A percentile compares a stretch with the other conserved stretches of the same genome.
phyloP scores from a whole-genome alignment of 2,888 invertebrate genomes.

The Agriopis marginaria region DNA sequence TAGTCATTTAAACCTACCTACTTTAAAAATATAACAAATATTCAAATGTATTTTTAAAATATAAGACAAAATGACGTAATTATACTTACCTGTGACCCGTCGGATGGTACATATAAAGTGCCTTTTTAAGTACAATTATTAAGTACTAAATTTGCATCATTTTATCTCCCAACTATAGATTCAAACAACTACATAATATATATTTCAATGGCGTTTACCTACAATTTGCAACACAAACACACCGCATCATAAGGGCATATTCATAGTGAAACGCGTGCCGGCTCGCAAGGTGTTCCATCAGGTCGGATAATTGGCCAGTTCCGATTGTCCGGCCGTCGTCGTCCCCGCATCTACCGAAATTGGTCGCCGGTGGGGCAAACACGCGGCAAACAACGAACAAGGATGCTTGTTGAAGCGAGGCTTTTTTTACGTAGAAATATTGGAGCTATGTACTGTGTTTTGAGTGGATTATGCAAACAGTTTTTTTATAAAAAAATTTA shows the following conservation, averaged over 20 bases:
- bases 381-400: slow-evolving; percentile 20
- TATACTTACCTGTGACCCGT: too few relatives aligned
- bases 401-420: slow-evolving; percentile 10
- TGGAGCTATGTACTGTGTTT: neutral
- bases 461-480: neutral
- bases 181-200: neutral
- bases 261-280: slow-evolving; percentile 45
- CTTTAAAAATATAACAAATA: too few relatives aligned
- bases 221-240: slow-evolving; percentile 2
- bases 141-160: too few relatives aligned
- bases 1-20: too few relatives aligned
- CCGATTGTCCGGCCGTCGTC: slow-evolving; percentile 66
- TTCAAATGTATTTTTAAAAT: too few relatives aligned
- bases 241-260: slow-evolving; percentile 35
- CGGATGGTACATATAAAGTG: too few relatives aligned
- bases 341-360: slow-evolving; percentile 39
- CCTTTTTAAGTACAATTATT: too few relatives aligned
- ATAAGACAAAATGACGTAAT: too few relatives aligned
- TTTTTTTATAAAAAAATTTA: neutral
- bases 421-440: slow-evolving; percentile 2
- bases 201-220: slow-evolving; percentile 6
- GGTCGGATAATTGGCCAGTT: slow-evolving; percentile 71
- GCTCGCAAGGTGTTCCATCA: slow-evolving; percentile 76
- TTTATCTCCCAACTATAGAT: neutral
- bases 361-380: slow-evolving; percentile 14